These are phyloP conservation scores for Mirounga angustirostris DNA, from an alignment of 2,113 vertebrate species.

Conservation along the genomic window DNA sequence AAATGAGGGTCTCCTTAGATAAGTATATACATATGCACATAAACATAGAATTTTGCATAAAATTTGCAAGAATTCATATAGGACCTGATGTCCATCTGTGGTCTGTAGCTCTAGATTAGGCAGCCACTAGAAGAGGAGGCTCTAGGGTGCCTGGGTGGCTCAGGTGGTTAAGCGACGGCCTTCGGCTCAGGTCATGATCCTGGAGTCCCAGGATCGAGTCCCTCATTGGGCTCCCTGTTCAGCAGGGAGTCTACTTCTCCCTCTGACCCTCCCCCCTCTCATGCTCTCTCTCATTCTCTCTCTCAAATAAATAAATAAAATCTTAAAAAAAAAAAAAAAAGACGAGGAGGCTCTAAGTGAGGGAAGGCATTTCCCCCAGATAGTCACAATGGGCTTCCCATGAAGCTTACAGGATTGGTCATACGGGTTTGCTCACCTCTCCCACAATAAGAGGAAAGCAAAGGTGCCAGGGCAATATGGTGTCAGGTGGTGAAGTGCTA, in stretches of 20 bases:
- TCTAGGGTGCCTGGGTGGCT: too few species aligned
- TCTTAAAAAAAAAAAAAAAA: too few species aligned
- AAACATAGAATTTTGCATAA: background rate
- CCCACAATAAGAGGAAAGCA: background rate
- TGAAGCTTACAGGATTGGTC: background rate
- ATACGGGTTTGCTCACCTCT: background rate
- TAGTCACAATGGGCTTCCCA: background rate
- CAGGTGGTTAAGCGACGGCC: too few species aligned
- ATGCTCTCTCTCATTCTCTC: too few species aligned
- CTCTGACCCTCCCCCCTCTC: too few species aligned
- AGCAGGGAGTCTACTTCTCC: too few species aligned
- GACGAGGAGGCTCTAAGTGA: background rate
- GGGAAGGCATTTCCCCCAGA: accelerated
- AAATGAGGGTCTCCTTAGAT: background rate
- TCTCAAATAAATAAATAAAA: too few species aligned
- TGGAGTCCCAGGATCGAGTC: too few species aligned
- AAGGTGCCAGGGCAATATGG: background rate
- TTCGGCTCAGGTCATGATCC: too few species aligned
- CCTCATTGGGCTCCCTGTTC: too few species aligned
- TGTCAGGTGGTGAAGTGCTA: background rate
- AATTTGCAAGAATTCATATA: background rate
- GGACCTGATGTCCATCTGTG: accelerated
- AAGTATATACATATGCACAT: background rate
- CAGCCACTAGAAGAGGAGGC: background rate
- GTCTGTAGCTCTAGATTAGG: too few species aligned